Base-by-base conservation (phyloP, 2,888 invertebrate species). In the Isotomurus palustris region DNA sequence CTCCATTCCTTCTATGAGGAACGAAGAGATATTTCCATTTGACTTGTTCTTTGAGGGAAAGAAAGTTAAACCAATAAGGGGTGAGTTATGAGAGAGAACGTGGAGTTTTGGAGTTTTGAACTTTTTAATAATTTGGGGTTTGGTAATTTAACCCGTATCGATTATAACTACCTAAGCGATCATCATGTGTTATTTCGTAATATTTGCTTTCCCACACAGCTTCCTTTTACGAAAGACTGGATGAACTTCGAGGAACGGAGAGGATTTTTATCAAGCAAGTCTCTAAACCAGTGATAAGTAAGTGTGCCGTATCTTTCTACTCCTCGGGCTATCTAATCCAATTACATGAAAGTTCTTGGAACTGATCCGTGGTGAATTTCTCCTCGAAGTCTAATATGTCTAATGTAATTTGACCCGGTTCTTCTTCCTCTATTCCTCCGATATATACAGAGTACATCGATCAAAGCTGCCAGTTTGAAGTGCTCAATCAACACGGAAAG, bases 361-460 rank as follows among this genome's bases (percentile, higher is more conserved):
- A n/a, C n/a, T n/a, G n/a, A n/a, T n/a, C n/a, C n/a, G n/a, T n/a
- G n/a, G n/a, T n/a, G n/a, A n/a, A n/a, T n/a, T n/a, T n/a, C n/a
- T n/a, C n/a, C 10, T 12, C 12, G 8, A 22, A 6, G 4, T 19
- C 19, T 32, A 49, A 35, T 12, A 12, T 48, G 35, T 21, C 14
- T 21, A 4, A 48, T 29, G 8, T 19, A 29, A 48, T 48, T 29
- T 48, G 32, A 10, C 12, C 12, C 21, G 3, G 10, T 10, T 40
- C n/a, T 28, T 53, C 35, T 25, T 47, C 25, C n/a, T 5, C 35
- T 38, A 27, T 49, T n/a, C n/a, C n/a, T n/a, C n/a, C n/a, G n/a
- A n/a, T n/a, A n/a, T n/a, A n/a, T 2, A n/a, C 45, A 65, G 65
- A 60, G 47, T 65, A 65, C 43, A 60, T 65, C 27, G 65, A 65